These are phyloP conservation scores for Sialis lutaria DNA, from an alignment of 2,888 invertebrate species.

Conservation along the genomic window DNA sequence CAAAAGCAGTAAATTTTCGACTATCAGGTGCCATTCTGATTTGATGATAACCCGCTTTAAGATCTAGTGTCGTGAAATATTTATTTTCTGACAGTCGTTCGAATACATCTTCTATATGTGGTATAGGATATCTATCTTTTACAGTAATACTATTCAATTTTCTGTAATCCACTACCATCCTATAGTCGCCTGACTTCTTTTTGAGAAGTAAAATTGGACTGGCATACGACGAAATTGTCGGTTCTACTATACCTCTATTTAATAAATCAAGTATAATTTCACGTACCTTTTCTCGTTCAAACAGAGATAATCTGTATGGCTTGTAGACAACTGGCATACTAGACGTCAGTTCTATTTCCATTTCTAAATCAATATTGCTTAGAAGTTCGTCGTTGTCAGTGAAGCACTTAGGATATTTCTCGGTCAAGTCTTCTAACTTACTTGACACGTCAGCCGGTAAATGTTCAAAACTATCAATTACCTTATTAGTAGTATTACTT, in stretches of 20 bases:
- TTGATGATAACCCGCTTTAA: conserved; percentile 14
- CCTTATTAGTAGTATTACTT: too few relatives aligned
- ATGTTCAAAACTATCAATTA: not conserved
- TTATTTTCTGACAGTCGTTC: conserved; percentile 10
- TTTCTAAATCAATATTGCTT: too few relatives aligned
- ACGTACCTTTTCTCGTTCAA: too few relatives aligned
- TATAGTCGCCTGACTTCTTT: not conserved
- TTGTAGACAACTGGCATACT: too few relatives aligned
- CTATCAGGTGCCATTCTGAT: conserved; percentile 12
- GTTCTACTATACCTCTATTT: not conserved
- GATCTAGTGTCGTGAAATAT: conserved; percentile 13
- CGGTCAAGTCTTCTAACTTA: too few relatives aligned
- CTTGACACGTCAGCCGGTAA: not conserved
- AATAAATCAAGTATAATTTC: not conserved
- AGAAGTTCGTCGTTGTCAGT: too few relatives aligned
- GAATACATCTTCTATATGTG: conserved; percentile 13
- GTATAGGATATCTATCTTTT: conserved; percentile 13
- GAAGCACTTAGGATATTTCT: too few relatives aligned
- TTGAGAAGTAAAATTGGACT: not conserved
- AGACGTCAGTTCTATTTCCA: too few relatives aligned
- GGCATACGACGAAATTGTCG: not conserved
- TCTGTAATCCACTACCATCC: conserved; percentile 14
- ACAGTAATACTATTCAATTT: conserved; percentile 12
- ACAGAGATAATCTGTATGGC: too few relatives aligned
- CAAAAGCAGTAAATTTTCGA: conserved; percentile 10